These are phyloP conservation scores for Camptogramma bilineatum DNA, from an alignment of 2,888 invertebrate species.

Conservation along the genomic window DNA sequence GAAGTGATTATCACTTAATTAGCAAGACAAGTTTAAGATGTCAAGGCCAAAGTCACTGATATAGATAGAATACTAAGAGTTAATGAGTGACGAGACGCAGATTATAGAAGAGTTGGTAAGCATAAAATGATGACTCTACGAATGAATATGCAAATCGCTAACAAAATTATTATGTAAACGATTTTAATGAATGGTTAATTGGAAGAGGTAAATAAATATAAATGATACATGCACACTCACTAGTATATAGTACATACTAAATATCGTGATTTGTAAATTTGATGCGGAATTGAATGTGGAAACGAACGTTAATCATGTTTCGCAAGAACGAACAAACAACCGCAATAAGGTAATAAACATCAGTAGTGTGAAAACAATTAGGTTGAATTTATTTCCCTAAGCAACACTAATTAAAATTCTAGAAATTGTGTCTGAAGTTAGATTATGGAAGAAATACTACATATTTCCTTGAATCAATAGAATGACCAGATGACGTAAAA, in stretches of 20 bases:
- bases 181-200: slow-evolving; percentile 28
- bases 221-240: slow-evolving; percentile 17
- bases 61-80: neutral
- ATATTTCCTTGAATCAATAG: neutral
- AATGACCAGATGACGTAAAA: neutral
- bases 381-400: neutral
- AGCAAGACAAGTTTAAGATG: slow-evolving; percentile 30
- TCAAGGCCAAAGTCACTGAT: slow-evolving; percentile 17
- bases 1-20: slow-evolving; percentile 21
- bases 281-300: slow-evolving; percentile 20
- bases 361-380: neutral
- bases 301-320: slow-evolving; percentile 15
- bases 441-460: neutral
- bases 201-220: slow-evolving; percentile 18
- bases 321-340: slow-evolving; percentile 1
- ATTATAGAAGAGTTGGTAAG: neutral
- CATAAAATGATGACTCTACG: slow-evolving; percentile 12
- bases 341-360: slow-evolving; percentile 4
- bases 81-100: neutral
- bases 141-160: slow-evolving; percentile 17
- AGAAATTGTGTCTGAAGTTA: neutral
- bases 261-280: slow-evolving; percentile 2
- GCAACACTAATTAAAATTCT: neutral
- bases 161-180: slow-evolving; percentile 17
- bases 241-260: neutral